These are phyloP conservation scores for Rhopilema esculentum DNA, from an alignment of 30 jellyfish, hydroid and myxozoan species.

Conservation along the genomic window DNA sequence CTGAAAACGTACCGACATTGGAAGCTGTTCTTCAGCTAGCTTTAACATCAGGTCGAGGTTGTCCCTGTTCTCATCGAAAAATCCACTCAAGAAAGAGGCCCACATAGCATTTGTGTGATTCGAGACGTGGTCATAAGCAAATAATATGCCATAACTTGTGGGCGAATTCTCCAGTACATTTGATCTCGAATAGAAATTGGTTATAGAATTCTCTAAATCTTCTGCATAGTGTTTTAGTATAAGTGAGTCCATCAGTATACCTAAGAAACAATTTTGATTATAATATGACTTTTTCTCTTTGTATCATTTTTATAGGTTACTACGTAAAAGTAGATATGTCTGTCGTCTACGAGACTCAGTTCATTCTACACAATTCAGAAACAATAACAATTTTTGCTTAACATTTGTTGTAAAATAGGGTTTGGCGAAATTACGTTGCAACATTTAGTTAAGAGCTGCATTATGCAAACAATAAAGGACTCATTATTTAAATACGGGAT, in stretches of 20 bases:
- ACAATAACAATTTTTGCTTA: too few species aligned
- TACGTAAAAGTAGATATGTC: too few species aligned
- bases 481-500: too few species aligned
- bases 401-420: too few species aligned
- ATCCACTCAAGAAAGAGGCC: constrained; percentile 31
- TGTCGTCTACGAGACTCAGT: too few species aligned
- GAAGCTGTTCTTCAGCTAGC: constrained; percentile 20
- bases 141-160: constrained; percentile 36
- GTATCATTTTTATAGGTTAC: too few species aligned
- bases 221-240: constrained; percentile 19
- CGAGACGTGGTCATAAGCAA: not conserved
- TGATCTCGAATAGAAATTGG: constrained; percentile 11
- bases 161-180: constrained; percentile 28
- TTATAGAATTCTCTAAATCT: constrained; percentile 1
- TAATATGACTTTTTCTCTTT: too few species aligned
- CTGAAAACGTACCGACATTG: constrained; percentile 6
- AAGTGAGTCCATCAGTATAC: constrained; percentile 31
- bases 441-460: too few species aligned
- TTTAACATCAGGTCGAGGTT: constrained; percentile 43
- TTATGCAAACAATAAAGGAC: too few species aligned
- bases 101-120: constrained; percentile 38
- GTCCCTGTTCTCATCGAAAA: constrained; percentile 45
- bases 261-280: constrained; percentile 8
- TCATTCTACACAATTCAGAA: too few species aligned
- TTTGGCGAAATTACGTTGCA: too few species aligned